Evolutionary conservation across 2,797 vertebrate genomes (phyloP).

Genomic region (Sorex maritimensis): DNA sequence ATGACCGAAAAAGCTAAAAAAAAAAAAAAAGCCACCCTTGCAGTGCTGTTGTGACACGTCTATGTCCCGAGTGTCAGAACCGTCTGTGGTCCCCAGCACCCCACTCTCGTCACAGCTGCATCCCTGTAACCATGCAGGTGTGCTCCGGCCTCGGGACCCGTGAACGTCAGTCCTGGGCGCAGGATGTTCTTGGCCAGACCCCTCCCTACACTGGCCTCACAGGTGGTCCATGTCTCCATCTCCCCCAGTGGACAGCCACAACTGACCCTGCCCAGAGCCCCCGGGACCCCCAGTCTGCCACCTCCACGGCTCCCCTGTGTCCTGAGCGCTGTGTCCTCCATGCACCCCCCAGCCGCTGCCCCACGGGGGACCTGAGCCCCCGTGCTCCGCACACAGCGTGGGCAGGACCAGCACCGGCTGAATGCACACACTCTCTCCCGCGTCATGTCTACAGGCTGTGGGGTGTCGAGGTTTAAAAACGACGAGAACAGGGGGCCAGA

Average conservation of each 20-base stretch:
- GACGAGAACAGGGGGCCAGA: too few species aligned
- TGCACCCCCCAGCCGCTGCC: too few species aligned
- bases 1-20: too few species aligned
- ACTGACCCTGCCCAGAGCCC: neutral
- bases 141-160: neutral
- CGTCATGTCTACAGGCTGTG: neutral
- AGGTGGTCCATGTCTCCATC: fast-evolving
- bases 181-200: neutral
- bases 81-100: neutral
- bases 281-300: fast-evolving
- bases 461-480: too few species aligned
- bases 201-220: neutral
- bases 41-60: neutral
- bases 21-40: neutral
- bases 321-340: neutral
- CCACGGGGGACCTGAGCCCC: too few species aligned
- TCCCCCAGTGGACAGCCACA: neutral
- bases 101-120: neutral
- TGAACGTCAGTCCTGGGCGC: neutral
- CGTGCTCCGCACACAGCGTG: neutral
- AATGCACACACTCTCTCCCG: neutral
- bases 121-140: fast-evolving
- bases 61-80: neutral
- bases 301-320: too few species aligned
- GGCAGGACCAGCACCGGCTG: neutral